A percentile compares a stretch with the other conserved stretches of the same genome.
These are phyloP conservation scores for Babyrousa celebensis DNA, from an alignment of 2,797 vertebrate genomes.

Conservation along the genomic window DNA sequence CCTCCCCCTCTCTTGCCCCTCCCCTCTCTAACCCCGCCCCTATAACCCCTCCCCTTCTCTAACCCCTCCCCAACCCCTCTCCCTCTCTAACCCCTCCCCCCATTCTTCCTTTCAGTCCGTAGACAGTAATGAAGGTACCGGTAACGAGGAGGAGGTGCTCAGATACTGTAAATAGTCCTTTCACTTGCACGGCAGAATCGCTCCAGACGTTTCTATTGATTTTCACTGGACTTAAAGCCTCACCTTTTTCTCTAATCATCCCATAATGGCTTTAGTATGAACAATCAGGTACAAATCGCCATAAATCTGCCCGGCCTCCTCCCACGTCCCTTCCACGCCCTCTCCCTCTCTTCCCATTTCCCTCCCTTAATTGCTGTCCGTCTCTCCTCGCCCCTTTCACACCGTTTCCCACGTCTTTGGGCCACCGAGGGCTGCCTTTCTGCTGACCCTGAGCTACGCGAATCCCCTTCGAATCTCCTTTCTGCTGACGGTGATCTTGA, in stretches of 20 bases:
- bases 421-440: not conserved
- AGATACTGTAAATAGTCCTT: conserved; percentile 93
- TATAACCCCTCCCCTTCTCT: too few species aligned
- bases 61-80: too few species aligned
- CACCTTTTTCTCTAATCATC: conserved; percentile 99
- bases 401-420: not conserved
- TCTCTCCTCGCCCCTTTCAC: conserved; percentile 53
- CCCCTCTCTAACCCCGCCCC: too few species aligned
- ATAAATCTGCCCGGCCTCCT: conserved; percentile 98
- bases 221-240: conserved; percentile 99
- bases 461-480: too few species aligned
- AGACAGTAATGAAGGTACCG: conserved; percentile 79
- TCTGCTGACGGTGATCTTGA: not conserved
- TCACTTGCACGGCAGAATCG: conserved; percentile 96
- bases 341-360: conserved; percentile 35
- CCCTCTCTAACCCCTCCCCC: not conserved
- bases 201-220: conserved; percentile 99
- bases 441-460: not conserved
- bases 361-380: conserved; percentile 51
- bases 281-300: conserved; percentile 99
- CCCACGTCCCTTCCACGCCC: conserved; percentile 92
- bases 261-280: conserved; percentile 99
- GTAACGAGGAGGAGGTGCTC: conserved; percentile 87
- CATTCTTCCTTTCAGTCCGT: conserved; percentile 17
- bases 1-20: too few species aligned